These are phyloP conservation scores for Bothrops alternatus DNA, from an alignment of 2,797 vertebrate genomes.

Conservation along the genomic window DNA sequence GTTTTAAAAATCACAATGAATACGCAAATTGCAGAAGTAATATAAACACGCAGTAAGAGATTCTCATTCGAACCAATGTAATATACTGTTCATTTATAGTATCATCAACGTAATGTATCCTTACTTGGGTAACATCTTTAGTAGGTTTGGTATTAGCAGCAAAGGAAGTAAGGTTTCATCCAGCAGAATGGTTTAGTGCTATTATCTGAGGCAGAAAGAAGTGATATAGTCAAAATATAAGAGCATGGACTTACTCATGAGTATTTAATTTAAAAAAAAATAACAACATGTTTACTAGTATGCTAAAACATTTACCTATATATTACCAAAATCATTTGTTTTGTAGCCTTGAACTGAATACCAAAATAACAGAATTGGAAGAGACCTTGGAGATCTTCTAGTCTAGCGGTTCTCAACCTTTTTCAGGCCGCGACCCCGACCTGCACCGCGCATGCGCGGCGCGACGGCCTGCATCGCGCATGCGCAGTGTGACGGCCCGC, in stretches of 20 bases:
- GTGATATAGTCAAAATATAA: not conserved
- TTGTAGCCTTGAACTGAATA: not conserved
- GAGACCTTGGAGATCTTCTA: not conserved
- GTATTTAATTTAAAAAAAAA: not conserved
- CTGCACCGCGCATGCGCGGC: no score
- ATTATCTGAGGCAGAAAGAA: not conserved
- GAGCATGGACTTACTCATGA: not conserved
- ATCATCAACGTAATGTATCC: not conserved
- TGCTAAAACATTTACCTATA: not conserved
- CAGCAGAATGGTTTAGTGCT: not conserved
- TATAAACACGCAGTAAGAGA: not conserved
- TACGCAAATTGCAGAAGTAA: not conserved
- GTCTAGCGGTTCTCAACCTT: no score
- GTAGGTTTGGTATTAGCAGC: not conserved
- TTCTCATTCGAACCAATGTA: not conserved
- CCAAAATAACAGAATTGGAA: not conserved
- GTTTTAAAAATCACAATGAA: not conserved
- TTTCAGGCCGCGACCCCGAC: no score
- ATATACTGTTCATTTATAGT: not conserved
- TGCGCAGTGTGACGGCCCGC: no score
- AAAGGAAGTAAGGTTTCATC: not conserved
- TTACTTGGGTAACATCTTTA: not conserved
- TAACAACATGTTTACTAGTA: not conserved
- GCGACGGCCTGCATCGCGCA: no score
- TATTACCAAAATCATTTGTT: not conserved